phyloP scores from a whole-genome alignment of 2,888 invertebrate species.

The Scrobipalpa atriplicella region DNA sequence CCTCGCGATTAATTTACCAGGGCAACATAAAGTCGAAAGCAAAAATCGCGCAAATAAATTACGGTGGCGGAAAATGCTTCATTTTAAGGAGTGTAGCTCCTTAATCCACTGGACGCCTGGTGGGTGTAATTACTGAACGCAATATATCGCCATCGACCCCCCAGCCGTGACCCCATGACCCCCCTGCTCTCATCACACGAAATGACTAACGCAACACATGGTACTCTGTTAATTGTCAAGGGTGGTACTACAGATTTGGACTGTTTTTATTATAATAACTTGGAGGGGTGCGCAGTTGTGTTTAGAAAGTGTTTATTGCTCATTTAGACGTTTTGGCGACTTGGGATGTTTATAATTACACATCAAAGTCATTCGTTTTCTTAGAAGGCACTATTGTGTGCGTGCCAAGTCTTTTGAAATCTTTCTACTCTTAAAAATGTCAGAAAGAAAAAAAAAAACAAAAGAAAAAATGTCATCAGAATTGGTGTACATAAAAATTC shows the following conservation, averaged over 20 bases:
- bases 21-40: conserved; percentile 48
- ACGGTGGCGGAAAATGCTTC: conserved; percentile 62
- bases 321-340: conserved; percentile 27
- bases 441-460: not conserved
- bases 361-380: not conserved
- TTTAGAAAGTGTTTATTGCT: conserved; percentile 28
- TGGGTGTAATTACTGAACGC: conserved; percentile 73
- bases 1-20: conserved; percentile 46
- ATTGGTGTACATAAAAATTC: conserved; percentile 31
- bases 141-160: conserved; percentile 67
- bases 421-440: not conserved
- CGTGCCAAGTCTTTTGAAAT: not conserved
- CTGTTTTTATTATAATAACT: conserved; percentile 69
- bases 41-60: conserved; percentile 61
- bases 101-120: conserved; percentile 70
- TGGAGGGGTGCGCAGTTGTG: conserved; percentile 31
- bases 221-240: conserved; percentile 69
- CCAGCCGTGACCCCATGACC: conserved; percentile 43
- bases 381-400: not conserved
- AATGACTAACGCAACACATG: conserved; percentile 73
- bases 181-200: conserved; percentile 60
- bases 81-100: conserved; percentile 70
- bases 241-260: conserved; percentile 54
- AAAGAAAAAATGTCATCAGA: not conserved
- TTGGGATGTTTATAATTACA: conserved; percentile 21